Conservation (phyloP, 1,140 invertebrate genomes). For the Pissodes strobi region DNA sequence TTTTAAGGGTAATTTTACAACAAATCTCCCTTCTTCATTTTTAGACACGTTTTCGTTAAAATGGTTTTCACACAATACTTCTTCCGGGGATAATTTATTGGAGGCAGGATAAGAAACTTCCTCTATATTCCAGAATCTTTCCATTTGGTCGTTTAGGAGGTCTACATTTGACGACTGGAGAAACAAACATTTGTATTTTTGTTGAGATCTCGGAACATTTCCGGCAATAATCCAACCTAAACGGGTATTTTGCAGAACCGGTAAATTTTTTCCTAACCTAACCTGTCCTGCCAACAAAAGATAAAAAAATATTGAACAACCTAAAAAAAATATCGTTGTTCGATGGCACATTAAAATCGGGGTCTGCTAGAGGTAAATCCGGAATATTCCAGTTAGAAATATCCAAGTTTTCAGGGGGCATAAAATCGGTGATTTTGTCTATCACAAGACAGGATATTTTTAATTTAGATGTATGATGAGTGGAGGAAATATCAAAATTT, state of each 20-base stretch:
- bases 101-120: too few relatives aligned
- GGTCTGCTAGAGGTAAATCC: neutral
- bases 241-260: constrained; percentile 22
- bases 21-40: constrained; percentile 21
- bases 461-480: neutral
- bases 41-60: too few relatives aligned
- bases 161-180: too few relatives aligned
- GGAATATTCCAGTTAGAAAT: constrained; percentile 1
- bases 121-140: too few relatives aligned
- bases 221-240: constrained; percentile 29
- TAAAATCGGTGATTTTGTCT: constrained; percentile 9
- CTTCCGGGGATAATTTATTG: too few relatives aligned
- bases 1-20: constrained; percentile 35
- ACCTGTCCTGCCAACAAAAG: constrained; percentile 21
- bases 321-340: constrained; percentile 25
- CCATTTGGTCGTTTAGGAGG: too few relatives aligned
- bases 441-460: constrained; percentile 2
- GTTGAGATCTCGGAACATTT: too few relatives aligned
- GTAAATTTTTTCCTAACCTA: constrained; percentile 12
- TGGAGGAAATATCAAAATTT: too few relatives aligned
- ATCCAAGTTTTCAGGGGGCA: neutral
- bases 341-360: neutral
- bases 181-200: too few relatives aligned
- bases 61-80: too few relatives aligned
- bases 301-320: constrained; percentile 27